Conservation (phyloP, 2,797 vertebrate species). For the Hylomyscus alleni region DNA sequence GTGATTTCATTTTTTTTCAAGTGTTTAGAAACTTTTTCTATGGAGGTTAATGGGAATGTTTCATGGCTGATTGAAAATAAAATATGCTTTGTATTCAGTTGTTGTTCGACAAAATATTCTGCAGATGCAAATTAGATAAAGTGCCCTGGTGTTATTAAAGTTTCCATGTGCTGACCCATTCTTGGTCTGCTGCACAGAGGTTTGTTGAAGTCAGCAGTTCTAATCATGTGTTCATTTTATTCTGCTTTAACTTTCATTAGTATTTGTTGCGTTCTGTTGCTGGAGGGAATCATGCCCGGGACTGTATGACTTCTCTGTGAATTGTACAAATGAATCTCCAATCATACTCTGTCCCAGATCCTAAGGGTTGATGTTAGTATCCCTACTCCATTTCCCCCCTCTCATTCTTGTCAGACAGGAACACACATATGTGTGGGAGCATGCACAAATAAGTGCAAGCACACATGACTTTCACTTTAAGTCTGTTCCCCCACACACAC, state of each 20-base stretch:
- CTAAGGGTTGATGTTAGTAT: neutral
- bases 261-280: neutral
- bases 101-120: neutral
- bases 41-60: neutral
- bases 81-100: neutral
- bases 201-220: neutral
- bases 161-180: neutral
- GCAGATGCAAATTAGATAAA: neutral
- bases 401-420: neutral
- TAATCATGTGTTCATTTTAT: neutral
- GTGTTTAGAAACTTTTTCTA: neutral
- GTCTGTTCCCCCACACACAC: neutral
- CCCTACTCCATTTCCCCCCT: neutral
- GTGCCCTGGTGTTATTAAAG: neutral
- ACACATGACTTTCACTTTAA: neutral
- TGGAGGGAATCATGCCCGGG: neutral
- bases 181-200: neutral
- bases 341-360: neutral
- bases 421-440: neutral
- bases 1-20: constrained; percentile 3
- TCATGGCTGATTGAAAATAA: neutral
- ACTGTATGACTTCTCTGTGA: neutral
- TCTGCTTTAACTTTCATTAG: neutral
- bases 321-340: neutral
- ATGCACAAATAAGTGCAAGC: neutral